A percentile compares a stretch with the other conserved stretches of the same genome.
Evolutionary conservation across 2,888 invertebrate genomes (phyloP).

Genomic region (Callinectes sapidus): DNA sequence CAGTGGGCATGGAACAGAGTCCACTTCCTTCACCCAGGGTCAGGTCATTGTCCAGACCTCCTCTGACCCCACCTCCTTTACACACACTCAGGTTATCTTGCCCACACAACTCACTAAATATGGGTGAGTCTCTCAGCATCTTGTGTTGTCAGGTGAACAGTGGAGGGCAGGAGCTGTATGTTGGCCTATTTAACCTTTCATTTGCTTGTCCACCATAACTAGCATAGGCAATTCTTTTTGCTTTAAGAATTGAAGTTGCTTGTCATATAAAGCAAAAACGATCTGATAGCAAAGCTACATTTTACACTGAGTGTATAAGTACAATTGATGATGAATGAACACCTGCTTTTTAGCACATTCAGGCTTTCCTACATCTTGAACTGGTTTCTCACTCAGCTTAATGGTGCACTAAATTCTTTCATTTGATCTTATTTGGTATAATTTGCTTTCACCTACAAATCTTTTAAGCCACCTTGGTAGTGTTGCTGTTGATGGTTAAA

Average conservation of each 20-base stretch:
- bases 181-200: neutral
- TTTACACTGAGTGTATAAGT: neutral
- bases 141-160: neutral
- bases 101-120: constrained; percentile 72
- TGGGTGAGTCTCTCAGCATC: constrained; percentile 61
- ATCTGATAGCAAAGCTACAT: neutral
- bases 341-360: neutral
- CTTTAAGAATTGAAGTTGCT: neutral
- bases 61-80: constrained; percentile 66
- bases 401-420: neutral
- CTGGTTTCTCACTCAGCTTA: neutral
- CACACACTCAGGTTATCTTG: constrained; percentile 71
- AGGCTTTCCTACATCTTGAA: neutral
- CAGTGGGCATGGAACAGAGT: constrained; percentile 46
- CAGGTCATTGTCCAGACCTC: constrained; percentile 72
- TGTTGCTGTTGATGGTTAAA: neutral
- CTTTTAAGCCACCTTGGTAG: neutral
- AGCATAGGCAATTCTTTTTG: neutral
- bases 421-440: neutral
- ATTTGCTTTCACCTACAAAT: neutral
- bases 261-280: neutral
- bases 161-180: neutral
- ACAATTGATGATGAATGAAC: neutral
- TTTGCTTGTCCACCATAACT: neutral
- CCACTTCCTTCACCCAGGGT: constrained; percentile 60